Percentiles rank a stretch among this genome's conserved stretches.
Evolutionary conservation across 2,888 invertebrate genomes (phyloP).

Genomic region (Lycaena phlaeas): DNA sequence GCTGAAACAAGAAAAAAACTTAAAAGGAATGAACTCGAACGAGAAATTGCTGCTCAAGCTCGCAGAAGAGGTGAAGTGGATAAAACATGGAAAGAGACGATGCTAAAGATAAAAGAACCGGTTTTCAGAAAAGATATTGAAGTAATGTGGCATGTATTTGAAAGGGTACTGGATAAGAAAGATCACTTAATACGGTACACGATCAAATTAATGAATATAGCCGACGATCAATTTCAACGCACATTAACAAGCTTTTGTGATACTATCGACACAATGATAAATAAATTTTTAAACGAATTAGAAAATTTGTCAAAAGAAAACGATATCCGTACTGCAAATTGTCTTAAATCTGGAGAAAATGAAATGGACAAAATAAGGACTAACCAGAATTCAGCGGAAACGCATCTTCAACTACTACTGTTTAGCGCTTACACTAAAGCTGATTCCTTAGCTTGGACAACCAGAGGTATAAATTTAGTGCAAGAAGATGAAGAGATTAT

Average conservation of each 20-base stretch:
- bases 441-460: conserved; percentile 48
- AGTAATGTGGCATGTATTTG: conserved; percentile 62
- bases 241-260: conserved; percentile 76
- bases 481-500: conserved; percentile 54
- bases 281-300: conserved; percentile 47
- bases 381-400: conserved; percentile 51
- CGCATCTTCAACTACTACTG: conserved; percentile 49
- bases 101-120: conserved; percentile 58
- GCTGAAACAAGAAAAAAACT: conserved; percentile 33
- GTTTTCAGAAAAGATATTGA: conserved; percentile 49
- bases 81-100: conserved; percentile 45
- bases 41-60: conserved; percentile 47
- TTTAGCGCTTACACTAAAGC: conserved; percentile 46
- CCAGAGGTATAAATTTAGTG: conserved; percentile 52
- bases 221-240: conserved; percentile 76
- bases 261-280: conserved; percentile 75
- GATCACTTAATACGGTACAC: conserved; percentile 71
- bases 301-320: conserved; percentile 43
- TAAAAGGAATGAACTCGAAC: conserved; percentile 43
- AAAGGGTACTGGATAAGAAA: conserved; percentile 72
- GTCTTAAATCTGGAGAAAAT: conserved; percentile 38
- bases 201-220: conserved; percentile 70
- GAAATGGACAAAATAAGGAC: conserved; percentile 30
- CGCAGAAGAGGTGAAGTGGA: conserved; percentile 39
- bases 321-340: conserved; percentile 30